Conservation (phyloP, 2,797 vertebrate species). For the Remorina albescens region DNA sequence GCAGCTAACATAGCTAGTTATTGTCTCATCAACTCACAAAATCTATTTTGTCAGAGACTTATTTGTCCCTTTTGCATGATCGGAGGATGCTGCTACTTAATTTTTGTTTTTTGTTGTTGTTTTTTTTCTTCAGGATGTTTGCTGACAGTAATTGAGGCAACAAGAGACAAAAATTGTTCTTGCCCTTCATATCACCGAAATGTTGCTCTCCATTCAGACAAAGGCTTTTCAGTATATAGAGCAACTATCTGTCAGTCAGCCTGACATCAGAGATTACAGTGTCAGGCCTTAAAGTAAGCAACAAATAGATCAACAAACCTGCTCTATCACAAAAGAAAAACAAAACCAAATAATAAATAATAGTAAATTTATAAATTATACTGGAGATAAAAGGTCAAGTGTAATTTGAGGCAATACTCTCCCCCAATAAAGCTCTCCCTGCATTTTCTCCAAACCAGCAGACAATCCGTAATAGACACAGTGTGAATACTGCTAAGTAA, state of each 20-base stretch:
- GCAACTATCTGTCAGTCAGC: conserved; percentile 49
- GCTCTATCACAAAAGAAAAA: conserved; percentile 14
- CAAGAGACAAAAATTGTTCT: conserved; percentile 28
- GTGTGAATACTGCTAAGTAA: too few relatives aligned
- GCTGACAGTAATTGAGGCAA: conserved; percentile 41
- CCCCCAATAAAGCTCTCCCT: conserved; percentile 26
- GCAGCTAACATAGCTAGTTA: not conserved
- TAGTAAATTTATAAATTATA: conserved; percentile 51
- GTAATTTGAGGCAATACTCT: conserved; percentile 53
- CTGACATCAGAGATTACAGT: conserved; percentile 47
- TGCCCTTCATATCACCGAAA: conserved; percentile 36
- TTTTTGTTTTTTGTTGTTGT: too few relatives aligned
- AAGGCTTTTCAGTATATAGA: conserved; percentile 39
- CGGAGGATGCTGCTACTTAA: conserved; percentile 6
- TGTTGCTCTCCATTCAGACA: conserved; percentile 27
- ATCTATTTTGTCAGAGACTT: conserved; percentile 6
- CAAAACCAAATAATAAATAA: conserved; percentile 28
- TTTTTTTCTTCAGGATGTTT: conserved; percentile 15
- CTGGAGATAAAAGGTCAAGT: conserved; percentile 47
- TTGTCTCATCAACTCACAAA: conserved; percentile 1
- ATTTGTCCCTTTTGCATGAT: conserved; percentile 19
- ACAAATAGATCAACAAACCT: conserved; percentile 46
- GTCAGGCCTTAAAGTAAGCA: conserved; percentile 39
- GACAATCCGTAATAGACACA: conserved; percentile 29
- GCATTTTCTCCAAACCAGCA: conserved; percentile 23